Percentiles rank a stretch among this genome's conserved stretches.
These are phyloP conservation scores for Tursiops truncatus DNA, from an alignment of 2,113 vertebrate species.

Conservation along the genomic window DNA sequence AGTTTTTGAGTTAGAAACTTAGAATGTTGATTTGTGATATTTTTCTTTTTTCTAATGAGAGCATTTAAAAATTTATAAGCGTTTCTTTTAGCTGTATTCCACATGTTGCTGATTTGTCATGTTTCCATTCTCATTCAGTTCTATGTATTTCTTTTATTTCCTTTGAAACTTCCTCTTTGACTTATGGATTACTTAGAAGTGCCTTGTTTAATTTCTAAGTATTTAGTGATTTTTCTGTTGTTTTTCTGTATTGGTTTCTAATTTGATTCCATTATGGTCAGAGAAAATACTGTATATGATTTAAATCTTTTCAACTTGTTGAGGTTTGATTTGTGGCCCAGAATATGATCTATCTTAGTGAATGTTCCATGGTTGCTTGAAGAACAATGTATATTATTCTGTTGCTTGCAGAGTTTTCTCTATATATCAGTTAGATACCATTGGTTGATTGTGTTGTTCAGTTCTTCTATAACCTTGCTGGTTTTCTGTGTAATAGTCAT, in stretches of 20 bases:
- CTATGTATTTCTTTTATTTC: not conserved
- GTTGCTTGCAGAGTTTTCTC: not conserved
- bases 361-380: no score
- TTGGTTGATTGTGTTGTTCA: rapidly evolving
- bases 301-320: not conserved
- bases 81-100: not conserved
- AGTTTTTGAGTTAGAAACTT: not conserved
- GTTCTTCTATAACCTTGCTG: not conserved
- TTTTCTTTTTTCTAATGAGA: not conserved
- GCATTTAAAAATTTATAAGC: not conserved
- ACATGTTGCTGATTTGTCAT: rapidly evolving
- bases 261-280: not conserved
- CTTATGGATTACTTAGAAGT: not conserved
- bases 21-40: not conserved
- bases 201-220: not conserved
- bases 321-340: not conserved
- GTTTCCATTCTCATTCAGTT: not conserved
- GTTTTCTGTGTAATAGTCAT: not conserved
- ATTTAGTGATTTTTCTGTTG: not conserved
- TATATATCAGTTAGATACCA: rapidly evolving
- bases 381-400: not conserved
- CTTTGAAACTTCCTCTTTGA: not conserved
- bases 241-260: not conserved
- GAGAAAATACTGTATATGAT: not conserved
- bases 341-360: no score